Evolutionary conservation across 2,888 invertebrate species (phyloP).

Genomic region (Eugnorisma glareosa): DNA sequence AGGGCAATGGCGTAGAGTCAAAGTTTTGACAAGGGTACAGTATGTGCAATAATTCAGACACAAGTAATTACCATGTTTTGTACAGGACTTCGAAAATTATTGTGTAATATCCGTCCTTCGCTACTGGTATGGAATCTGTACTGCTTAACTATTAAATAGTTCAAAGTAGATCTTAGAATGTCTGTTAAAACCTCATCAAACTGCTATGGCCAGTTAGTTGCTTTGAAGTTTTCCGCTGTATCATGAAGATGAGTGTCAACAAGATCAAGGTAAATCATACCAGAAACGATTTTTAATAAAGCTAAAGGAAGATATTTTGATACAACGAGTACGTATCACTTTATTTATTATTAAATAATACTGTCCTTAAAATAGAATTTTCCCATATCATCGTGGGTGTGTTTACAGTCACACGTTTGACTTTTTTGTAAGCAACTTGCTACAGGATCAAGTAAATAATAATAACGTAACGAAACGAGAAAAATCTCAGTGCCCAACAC

Average conservation of each 20-base stretch:
- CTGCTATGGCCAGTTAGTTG: too few species aligned
- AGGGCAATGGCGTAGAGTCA: neutral
- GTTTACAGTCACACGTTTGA: neutral
- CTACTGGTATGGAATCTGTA: neutral
- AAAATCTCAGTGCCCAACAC: neutral
- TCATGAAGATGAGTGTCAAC: constrained; percentile 18
- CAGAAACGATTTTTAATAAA: neutral
- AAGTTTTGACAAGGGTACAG: constrained; percentile 40
- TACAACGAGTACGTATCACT: neutral
- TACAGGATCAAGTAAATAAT: neutral
- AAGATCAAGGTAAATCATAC: constrained; percentile 24
- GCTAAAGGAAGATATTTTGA: neutral
- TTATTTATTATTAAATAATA: neutral
- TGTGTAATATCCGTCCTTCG: neutral
- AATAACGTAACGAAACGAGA: neutral
- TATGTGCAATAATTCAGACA: constrained; percentile 21
- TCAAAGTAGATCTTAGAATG: constrained; percentile 6
- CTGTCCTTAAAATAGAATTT: neutral
- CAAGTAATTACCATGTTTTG: constrained; percentile 20
- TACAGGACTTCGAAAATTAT: constrained; percentile 2
- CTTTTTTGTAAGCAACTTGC: neutral
- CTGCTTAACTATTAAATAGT: neutral
- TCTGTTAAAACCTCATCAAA: neutral
- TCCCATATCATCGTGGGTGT: neutral
- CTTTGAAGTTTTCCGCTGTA: constrained; percentile 24